Evolutionary conservation across 2,888 invertebrate species (phyloP).

Genomic region (Sympetrum striolatum): DNA sequence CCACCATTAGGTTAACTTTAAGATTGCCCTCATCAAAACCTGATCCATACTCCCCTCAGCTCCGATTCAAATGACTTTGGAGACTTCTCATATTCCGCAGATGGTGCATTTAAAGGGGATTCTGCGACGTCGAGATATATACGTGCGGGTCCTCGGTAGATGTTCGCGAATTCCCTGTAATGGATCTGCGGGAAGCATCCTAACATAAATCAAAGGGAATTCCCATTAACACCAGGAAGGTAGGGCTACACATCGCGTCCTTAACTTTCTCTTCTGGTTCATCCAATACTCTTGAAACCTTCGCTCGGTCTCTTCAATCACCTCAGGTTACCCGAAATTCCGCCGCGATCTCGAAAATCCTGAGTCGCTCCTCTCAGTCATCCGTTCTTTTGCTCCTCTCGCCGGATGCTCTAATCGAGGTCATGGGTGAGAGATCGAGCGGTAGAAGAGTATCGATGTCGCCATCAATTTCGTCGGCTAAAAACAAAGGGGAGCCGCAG

Average conservation of each 20-base stretch:
- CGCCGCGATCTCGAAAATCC: not conserved
- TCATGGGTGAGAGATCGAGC: not conserved
- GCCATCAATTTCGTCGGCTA: not conserved
- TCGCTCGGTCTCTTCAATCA: not conserved
- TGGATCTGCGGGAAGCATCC: slow-evolving; percentile 6
- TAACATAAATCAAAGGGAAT: not conserved
- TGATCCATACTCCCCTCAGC: too few species aligned
- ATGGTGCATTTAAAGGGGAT: too few species aligned
- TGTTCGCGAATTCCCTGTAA: not conserved
- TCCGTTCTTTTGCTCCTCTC: too few species aligned
- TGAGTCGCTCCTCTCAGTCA: not conserved
- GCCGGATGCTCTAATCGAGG: too few species aligned
- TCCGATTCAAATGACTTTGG: too few species aligned
- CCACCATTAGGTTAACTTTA: too few species aligned
- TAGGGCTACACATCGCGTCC: not conserved
- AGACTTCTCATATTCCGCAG: too few species aligned
- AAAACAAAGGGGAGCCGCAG: not conserved
- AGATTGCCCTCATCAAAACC: too few species aligned
- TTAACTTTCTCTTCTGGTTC: not conserved
- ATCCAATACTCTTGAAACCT: not conserved
- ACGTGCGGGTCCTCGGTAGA: not conserved
- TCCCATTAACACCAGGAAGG: slow-evolving; percentile 6
- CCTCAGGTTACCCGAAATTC: not conserved
- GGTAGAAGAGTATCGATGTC: not conserved
- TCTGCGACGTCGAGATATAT: too few species aligned